phyloP scores from a whole-genome alignment of 1,140 invertebrate genomes.

The Pissodes strobi region DNA sequence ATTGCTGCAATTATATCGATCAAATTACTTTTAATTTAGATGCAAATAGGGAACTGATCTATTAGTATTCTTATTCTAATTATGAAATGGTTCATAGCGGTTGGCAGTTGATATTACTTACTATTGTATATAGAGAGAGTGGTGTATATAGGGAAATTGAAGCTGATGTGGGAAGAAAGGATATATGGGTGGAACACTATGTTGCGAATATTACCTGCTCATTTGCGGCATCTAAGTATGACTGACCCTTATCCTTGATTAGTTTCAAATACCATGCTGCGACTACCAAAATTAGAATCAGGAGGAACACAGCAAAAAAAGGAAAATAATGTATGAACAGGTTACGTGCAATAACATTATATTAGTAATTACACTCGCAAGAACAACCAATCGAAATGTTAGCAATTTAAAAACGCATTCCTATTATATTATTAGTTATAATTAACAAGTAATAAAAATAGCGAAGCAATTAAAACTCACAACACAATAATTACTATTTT shows the following conservation, averaged over 20 bases:
- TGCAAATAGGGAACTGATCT: too few species aligned
- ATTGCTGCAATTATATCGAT: too few species aligned
- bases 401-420: too few species aligned
- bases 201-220: slow-evolving; percentile 29
- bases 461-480: too few species aligned
- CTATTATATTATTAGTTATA: too few species aligned
- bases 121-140: slow-evolving; percentile 10
- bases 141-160: slow-evolving; percentile 13
- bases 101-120: slow-evolving; percentile 32
- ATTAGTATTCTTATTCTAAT: too few species aligned
- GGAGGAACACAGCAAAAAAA: neutral
- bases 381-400: too few species aligned
- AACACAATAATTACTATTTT: too few species aligned
- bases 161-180: slow-evolving; percentile 20
- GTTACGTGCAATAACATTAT: neutral
- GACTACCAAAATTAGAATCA: slow-evolving; percentile 9
- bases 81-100: slow-evolving; percentile 29
- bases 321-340: neutral
- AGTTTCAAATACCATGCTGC: slow-evolving; percentile 17
- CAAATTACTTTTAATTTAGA: too few species aligned
- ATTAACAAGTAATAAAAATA: too few species aligned
- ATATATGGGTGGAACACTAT: slow-evolving; percentile 20
- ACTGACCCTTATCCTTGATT: slow-evolving; percentile 33
- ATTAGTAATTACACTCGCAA: slow-evolving; percentile 3
- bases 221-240: slow-evolving; percentile 30